Conservation (phyloP, 2,888 invertebrate genomes). For the Epinotia brunnichana region DNA sequence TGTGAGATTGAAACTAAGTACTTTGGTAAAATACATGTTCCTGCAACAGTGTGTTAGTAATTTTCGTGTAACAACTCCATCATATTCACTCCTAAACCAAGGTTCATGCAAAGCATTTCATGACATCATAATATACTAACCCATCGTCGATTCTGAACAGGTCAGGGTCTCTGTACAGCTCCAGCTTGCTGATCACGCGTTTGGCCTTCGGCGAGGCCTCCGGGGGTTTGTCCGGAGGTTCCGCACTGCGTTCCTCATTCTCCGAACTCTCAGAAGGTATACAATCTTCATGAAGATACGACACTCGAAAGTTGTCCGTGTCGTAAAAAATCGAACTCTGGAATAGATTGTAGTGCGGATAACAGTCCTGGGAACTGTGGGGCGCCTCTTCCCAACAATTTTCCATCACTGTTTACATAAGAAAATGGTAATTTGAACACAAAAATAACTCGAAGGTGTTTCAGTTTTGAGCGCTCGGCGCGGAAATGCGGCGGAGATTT, state of each 20-base stretch:
- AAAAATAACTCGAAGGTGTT: constrained; percentile 35
- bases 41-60: background rate
- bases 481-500: constrained; percentile 14
- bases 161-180: constrained; percentile 29
- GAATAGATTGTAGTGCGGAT: constrained; percentile 56
- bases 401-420: constrained; percentile 52
- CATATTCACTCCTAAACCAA: background rate
- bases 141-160: constrained; percentile 1
- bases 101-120: background rate
- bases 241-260: constrained; percentile 39
- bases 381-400: constrained; percentile 48
- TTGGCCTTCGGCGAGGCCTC: constrained; percentile 5
- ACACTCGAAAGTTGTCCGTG: constrained; percentile 54
- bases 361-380: constrained; percentile 48
- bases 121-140: constrained; percentile 24
- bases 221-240: constrained; percentile 24
- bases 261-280: constrained; percentile 43
- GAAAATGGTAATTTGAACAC: constrained; percentile 36
- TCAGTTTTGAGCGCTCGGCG: constrained; percentile 7
- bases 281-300: constrained; percentile 47
- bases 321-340: constrained; percentile 56
- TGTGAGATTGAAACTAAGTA: background rate
- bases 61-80: background rate
- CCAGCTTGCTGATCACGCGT: constrained; percentile 18
- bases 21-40: background rate